Evolutionary conservation across 2,797 vertebrate species (phyloP).

Genomic region (Brachyalestes nurse): DNA sequence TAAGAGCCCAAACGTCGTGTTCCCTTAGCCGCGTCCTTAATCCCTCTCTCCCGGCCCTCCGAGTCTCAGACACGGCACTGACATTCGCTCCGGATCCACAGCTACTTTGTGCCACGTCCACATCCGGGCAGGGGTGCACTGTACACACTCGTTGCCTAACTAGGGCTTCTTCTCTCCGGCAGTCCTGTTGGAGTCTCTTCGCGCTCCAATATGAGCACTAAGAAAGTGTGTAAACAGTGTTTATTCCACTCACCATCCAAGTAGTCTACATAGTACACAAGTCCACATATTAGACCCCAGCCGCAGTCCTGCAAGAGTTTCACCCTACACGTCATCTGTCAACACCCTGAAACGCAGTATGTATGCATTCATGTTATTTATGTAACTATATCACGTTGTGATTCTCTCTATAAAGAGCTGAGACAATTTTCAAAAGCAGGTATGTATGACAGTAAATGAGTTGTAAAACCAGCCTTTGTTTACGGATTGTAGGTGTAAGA

Average conservation of each 20-base stretch:
- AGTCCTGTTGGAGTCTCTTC: not conserved
- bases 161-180: not conserved
- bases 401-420: not conserved
- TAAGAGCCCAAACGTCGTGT: constrained; percentile 37
- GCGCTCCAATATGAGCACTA: not conserved
- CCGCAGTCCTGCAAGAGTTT: not conserved
- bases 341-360: not conserved
- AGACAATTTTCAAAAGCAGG: too few species aligned
- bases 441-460: too few species aligned
- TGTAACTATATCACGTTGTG: not conserved
- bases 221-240: not conserved
- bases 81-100: constrained; percentile 80
- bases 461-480: too few species aligned
- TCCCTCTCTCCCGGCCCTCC: constrained; percentile 50
- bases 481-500: too few species aligned
- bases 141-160: not conserved
- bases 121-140: constrained; percentile 67
- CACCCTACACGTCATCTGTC: not conserved
- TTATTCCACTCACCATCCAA: not conserved
- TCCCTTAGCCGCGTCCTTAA: constrained; percentile 42
- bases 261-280: not conserved
- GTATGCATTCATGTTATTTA: not conserved
- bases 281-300: not conserved
- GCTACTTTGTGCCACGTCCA: constrained; percentile 83
- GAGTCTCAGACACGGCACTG: constrained; percentile 59